phyloP scores from a whole-genome alignment of 2,113 vertebrate species.

The Oncorhynchus mykiss region DNA sequence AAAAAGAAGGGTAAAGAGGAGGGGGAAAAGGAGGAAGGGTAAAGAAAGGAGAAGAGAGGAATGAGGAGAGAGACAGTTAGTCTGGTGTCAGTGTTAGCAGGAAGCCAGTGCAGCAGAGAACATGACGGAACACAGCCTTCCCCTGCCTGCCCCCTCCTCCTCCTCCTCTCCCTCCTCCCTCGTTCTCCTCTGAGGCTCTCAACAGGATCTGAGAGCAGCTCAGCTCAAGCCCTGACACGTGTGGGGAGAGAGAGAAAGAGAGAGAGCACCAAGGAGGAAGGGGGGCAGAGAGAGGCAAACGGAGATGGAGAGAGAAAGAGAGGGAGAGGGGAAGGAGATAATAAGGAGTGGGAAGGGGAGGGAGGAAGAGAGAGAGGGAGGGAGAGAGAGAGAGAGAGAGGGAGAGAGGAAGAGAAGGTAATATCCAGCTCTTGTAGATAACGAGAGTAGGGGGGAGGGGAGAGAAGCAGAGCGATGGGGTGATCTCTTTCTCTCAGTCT shows the following conservation, averaged over 20 bases:
- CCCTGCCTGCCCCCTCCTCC: conserved; percentile 22
- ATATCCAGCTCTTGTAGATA: too few relatives aligned
- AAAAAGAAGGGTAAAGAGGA: too few relatives aligned
- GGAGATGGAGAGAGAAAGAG: too few relatives aligned
- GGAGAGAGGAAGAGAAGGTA: background rate
- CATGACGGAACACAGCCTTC: conserved; percentile 41
- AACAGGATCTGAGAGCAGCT: conserved; percentile 69
- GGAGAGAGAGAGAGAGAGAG: conserved; percentile 20
- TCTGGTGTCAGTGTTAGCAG: conserved; percentile 63
- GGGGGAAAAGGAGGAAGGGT: background rate
- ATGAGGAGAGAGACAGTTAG: conserved; percentile 45
- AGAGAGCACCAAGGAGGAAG: background rate
- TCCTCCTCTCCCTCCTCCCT: conserved; percentile 7
- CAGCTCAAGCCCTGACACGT: conserved; percentile 72
- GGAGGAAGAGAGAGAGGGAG: background rate
- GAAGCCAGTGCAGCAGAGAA: conserved; percentile 44
- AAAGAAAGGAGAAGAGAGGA: background rate
- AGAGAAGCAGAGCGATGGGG: conserved; percentile 29
- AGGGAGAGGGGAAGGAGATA: conserved; percentile 17
- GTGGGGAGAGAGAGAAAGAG: conserved; percentile 44
- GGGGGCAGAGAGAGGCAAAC: too few relatives aligned
- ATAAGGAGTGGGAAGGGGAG: conserved; percentile 36
- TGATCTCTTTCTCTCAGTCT: conserved; percentile 38
- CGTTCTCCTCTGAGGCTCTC: conserved; percentile 55
- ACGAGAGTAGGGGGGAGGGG: conserved; percentile 40